Conservation (phyloP, 2,113 vertebrate species). For the Vidua macroura region DNA sequence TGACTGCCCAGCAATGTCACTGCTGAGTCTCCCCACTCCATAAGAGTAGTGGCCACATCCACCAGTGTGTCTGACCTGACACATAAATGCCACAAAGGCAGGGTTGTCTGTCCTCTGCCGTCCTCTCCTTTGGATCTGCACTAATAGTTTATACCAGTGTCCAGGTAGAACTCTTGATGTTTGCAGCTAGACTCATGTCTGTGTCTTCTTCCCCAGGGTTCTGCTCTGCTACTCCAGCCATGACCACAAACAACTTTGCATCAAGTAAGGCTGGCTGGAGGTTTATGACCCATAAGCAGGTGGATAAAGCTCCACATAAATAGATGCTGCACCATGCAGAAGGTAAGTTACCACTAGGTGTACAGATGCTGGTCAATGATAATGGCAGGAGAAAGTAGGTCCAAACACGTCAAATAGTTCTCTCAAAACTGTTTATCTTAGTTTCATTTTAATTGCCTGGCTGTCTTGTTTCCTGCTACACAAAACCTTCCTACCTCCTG, state of each 20-base stretch:
- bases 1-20: no score
- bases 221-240: background rate
- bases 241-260: fast-evolving
- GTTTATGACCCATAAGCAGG: background rate
- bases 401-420: background rate
- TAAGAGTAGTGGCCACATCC: background rate
- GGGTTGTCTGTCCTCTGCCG: background rate
- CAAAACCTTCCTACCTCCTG: background rate
- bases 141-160: fast-evolving
- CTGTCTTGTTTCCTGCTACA: background rate
- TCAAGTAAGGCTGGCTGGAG: background rate
- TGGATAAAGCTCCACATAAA: background rate
- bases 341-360: background rate
- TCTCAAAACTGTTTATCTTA: background rate
- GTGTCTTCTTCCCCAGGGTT: background rate
- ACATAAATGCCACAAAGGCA: background rate
- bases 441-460: background rate
- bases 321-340: background rate
- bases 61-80: background rate
- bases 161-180: background rate
- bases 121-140: background rate
- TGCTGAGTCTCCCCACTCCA: fast-evolving
- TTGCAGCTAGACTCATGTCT: background rate
- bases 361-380: background rate
- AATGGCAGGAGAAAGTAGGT: background rate